Conservation (phyloP, 2,113 vertebrate species). For the Gambusia holbrooki region DNA sequence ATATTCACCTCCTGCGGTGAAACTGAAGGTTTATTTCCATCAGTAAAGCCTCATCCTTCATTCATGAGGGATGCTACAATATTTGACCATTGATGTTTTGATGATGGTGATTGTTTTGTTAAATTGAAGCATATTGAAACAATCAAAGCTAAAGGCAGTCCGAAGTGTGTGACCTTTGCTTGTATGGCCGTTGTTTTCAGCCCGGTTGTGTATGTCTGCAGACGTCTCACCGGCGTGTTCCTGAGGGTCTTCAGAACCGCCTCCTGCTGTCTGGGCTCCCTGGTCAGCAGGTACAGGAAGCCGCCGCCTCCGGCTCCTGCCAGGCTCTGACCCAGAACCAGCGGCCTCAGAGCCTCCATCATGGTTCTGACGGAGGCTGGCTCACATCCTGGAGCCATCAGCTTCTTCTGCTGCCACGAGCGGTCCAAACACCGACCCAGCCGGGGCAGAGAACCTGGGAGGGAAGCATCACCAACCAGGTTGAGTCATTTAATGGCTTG, state of each 20-base stretch:
- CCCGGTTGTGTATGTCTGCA: too few species aligned
- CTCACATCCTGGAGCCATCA: slow-evolving; percentile 93
- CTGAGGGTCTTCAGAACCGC: slow-evolving; percentile 78
- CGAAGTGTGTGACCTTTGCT: too few species aligned
- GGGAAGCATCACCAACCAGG: not conserved
- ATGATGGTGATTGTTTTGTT: too few species aligned
- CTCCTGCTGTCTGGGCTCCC: slow-evolving; percentile 77
- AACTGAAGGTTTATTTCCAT: too few species aligned
- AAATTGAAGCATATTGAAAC: too few species aligned
- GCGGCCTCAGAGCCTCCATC: slow-evolving; percentile 84
- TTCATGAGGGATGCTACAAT: too few species aligned
- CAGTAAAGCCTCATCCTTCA: too few species aligned
- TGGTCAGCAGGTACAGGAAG: slow-evolving; percentile 90
- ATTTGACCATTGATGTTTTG: too few species aligned
- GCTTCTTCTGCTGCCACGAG: slow-evolving; percentile 94
- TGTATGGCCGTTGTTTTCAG: too few species aligned
- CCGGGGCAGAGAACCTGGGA: slow-evolving; percentile 80
- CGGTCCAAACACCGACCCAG: slow-evolving; percentile 84
- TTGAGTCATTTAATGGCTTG: too few species aligned
- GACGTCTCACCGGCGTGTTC: slow-evolving; percentile 73
- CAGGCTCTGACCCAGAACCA: slow-evolving; percentile 88
- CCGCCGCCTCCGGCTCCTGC: slow-evolving; percentile 93
- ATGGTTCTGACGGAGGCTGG: slow-evolving; percentile 83
- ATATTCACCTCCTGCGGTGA: too few species aligned
- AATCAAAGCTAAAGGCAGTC: too few species aligned